phyloP scores from a whole-genome alignment of 2,888 invertebrate genomes.

The Hofmannophila pseudospretella region DNA sequence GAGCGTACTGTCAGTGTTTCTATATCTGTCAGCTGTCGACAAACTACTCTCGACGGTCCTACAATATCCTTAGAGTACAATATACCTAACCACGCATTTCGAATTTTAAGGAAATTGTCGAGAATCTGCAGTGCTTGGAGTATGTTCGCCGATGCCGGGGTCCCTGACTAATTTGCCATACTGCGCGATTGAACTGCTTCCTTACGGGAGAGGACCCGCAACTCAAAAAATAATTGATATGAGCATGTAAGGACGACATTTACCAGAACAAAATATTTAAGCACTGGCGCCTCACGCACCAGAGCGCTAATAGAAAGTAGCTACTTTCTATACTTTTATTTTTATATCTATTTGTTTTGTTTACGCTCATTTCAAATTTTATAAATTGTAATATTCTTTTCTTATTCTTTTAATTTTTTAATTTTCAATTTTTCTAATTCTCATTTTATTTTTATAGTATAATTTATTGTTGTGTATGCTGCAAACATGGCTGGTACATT shows the following conservation, averaged over 20 bases:
- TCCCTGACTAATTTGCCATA: conserved; percentile 7
- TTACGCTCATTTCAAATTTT: too few species aligned
- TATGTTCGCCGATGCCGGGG: conserved; percentile 7
- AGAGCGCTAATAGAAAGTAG: too few species aligned
- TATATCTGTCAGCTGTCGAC: conserved; percentile 7
- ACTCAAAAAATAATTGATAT: not conserved
- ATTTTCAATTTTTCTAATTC: too few species aligned
- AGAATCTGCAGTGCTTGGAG: conserved; percentile 3
- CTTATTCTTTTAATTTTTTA: too few species aligned
- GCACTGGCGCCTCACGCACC: too few species aligned
- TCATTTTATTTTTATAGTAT: too few species aligned
- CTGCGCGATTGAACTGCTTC: not conserved
- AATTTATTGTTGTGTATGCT: too few species aligned
- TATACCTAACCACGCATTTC: conserved; percentile 4
- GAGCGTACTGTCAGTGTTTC: conserved; percentile 2
- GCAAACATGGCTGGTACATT: too few species aligned
- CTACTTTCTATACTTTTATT: too few species aligned
- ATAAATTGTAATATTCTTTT: too few species aligned
- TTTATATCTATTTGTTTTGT: too few species aligned
- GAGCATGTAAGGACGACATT: not conserved
- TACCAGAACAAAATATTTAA: too few species aligned
- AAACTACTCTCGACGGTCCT: not conserved
- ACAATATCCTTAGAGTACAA: conserved; percentile 3
- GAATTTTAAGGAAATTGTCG: not conserved
- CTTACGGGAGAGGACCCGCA: not conserved